phyloP scores from a whole-genome alignment of 2,113 vertebrate genomes.

The Malurus elegans region DNA sequence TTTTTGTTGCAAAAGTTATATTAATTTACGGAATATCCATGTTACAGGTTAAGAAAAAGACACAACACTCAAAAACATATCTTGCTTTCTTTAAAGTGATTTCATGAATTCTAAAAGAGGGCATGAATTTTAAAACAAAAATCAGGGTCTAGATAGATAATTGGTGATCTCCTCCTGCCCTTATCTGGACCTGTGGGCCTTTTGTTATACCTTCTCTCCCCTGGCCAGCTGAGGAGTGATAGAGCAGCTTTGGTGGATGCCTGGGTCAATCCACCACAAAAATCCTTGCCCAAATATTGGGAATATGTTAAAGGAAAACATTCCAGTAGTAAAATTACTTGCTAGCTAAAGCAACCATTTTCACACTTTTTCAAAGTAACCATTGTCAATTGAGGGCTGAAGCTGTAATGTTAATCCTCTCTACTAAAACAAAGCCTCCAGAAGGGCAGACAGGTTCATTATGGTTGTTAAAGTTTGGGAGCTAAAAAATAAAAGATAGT shows the following conservation, averaged over 20 bases:
- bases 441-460: background rate
- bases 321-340: background rate
- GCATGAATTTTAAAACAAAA: background rate
- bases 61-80: background rate
- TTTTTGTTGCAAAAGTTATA: background rate
- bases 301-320: background rate
- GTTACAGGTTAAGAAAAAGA: background rate
- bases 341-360: background rate
- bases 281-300: background rate
- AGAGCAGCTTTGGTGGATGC: background rate
- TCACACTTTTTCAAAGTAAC: background rate
- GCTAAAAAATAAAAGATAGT: background rate
- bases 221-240: background rate
- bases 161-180: background rate
- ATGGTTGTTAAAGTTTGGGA: background rate
- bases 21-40: background rate
- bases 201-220: background rate
- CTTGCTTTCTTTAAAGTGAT: background rate
- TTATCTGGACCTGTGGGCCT: background rate
- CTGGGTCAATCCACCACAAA: background rate
- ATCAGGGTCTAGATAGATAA: rapidly evolving
- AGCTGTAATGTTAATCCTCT: background rate
- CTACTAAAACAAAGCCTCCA: background rate
- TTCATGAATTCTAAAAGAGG: background rate
- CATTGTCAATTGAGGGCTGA: background rate